Base-by-base conservation (phyloP, 2,113 vertebrate genomes). In the Melanocharis versteri region DNA sequence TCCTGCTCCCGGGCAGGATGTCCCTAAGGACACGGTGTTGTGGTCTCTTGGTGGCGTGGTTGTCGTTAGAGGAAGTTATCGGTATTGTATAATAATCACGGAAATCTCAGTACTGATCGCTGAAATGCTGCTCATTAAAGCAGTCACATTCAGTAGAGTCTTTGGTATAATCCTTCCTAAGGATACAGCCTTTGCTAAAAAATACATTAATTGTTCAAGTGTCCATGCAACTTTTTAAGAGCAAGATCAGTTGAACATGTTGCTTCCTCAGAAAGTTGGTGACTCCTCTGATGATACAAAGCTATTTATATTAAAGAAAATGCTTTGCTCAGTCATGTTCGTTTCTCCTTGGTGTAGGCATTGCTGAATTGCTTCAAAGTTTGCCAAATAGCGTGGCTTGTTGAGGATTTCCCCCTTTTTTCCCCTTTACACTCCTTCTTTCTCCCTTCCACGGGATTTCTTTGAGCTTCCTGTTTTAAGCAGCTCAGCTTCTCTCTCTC, bases 351-450 rank as follows among this genome's bases (percentile, higher is more conserved):
- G 15, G 4, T 56, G 5, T 24, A 26, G 51, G 15, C 10, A 10
- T 28, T 27, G 50, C 65, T 89, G 40, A 89, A 21, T 72, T 87
- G 40, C n/a, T 72, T 65, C 35, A 9, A 54, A 73, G 30, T 37
- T 90, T 35, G 60, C 37, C 44, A 61, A 15, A 31, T 18, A 75
- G 22, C 10, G 22, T 3, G 5, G 3, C 33, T 62, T 48, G 5
- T 31, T 45, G 85, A 50, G 11, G 0, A 2, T 15, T 51, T 39
- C 40, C 6, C 1, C 4, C 4, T 4, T 16, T 30, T 26, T 9
- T 1, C 3, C 4, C 4, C 7, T 76, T 51, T 26, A 39, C 3
- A 4, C 5, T 27, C 9, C 8, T 6, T 1, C 3, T 39, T 12
- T 2, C 13, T 54, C 11, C 54, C 6, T 64, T 69, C 30, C 31